Evolutionary conservation across 2,113 vertebrate genomes (phyloP).

Genomic region (Bufo bufo): DNA sequence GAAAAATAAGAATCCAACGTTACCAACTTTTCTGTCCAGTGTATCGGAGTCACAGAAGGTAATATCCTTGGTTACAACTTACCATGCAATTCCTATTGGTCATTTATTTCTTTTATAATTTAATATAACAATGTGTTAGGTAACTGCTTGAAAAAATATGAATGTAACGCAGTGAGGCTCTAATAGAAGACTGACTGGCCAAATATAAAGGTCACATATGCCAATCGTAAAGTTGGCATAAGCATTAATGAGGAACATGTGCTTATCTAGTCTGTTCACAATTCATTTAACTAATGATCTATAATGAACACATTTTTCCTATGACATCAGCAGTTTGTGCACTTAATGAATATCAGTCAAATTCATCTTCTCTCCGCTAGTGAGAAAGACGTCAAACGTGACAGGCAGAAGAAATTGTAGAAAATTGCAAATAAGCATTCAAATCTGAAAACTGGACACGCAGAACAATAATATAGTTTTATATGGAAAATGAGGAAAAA

Average conservation of each 20-base stretch:
- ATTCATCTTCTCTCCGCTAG: neutral
- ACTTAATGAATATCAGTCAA: neutral
- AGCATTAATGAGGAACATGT: neutral
- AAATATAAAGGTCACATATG: neutral
- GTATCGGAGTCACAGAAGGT: neutral
- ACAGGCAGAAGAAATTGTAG: too few species aligned
- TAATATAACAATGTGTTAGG: too few species aligned
- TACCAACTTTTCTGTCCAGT: neutral
- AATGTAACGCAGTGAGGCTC: neutral
- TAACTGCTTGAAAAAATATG: too few species aligned
- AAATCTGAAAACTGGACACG: too few species aligned
- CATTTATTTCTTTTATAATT: too few species aligned
- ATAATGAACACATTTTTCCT: neutral
- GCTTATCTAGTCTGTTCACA: neutral
- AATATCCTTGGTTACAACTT: too few species aligned
- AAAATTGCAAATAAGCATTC: too few species aligned
- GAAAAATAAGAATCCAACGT: constrained; percentile 56
- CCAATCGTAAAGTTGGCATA: neutral
- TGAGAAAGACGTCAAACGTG: neutral
- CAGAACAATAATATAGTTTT: neutral
- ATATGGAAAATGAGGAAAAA: too few species aligned
- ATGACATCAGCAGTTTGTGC: neutral
- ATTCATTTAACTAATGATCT: neutral
- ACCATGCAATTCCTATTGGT: too few species aligned
- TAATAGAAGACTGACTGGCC: neutral